Conservation (phyloP, 2,797 vertebrate genomes). For the Chelidonichthys spinosus region DNA sequence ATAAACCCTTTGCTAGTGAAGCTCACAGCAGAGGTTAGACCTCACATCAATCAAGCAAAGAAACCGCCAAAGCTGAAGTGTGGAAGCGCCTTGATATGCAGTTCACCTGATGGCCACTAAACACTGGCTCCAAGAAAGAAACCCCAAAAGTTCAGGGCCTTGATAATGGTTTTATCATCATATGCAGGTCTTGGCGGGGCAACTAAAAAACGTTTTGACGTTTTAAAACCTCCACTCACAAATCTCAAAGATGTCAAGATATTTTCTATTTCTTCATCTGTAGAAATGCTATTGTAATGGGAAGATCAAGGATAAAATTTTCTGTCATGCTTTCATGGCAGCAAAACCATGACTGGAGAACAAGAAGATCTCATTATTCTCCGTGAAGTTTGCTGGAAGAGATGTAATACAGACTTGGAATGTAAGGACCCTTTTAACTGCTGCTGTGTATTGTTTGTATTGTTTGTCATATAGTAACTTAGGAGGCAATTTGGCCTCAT, state of each 20-base stretch:
- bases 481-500: neutral
- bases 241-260: neutral
- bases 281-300: neutral
- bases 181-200: neutral
- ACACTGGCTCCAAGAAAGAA: conserved; percentile 4
- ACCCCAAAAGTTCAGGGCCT: neutral
- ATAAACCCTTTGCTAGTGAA: conserved; percentile 39
- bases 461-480: neutral
- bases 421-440: neutral
- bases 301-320: neutral
- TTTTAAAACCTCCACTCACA: neutral
- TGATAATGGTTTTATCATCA: neutral
- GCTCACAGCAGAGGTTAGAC: conserved; percentile 28
- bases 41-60: conserved; percentile 46
- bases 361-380: neutral
- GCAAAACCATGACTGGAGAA: too few relatives aligned
- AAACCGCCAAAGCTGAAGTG: conserved; percentile 28
- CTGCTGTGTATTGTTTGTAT: neutral
- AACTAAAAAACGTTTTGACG: too few relatives aligned
- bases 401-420: neutral
- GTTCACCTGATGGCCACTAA: conserved; percentile 21
- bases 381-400: neutral
- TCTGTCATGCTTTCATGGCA: neutral
- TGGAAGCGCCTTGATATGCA: conserved; percentile 4
- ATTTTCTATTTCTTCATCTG: too few relatives aligned